A percentile compares a stretch with the other conserved stretches of the same genome.
Conservation (phyloP, 2,113 vertebrate species). For the Lepus europaeus region DNA sequence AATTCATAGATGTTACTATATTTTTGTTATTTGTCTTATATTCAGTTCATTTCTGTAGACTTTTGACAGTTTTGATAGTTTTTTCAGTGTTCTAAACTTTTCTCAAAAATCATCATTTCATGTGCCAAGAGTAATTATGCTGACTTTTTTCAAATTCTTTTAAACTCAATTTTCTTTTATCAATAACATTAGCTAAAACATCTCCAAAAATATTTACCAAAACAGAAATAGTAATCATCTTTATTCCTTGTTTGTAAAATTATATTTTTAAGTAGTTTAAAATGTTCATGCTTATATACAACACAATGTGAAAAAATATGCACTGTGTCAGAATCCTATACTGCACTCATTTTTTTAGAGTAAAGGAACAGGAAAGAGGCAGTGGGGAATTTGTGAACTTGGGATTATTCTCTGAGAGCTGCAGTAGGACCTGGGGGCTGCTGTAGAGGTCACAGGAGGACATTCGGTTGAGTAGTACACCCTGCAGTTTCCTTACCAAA, state of each 20-base stretch:
- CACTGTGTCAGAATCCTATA: not conserved
- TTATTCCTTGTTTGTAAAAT: not conserved
- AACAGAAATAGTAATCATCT: not conserved
- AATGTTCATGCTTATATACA: not conserved
- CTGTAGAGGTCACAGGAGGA: too few relatives aligned
- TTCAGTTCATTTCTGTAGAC: not conserved
- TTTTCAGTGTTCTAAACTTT: not conserved
- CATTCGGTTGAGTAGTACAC: not conserved
- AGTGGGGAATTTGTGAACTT: not conserved
- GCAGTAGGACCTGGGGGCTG: not conserved
- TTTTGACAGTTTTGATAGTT: not conserved
- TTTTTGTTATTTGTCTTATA: not conserved
- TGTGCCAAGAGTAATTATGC: not conserved
- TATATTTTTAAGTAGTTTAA: not conserved
- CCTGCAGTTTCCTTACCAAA: not conserved
- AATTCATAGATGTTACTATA: not conserved
- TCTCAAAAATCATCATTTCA: not conserved
- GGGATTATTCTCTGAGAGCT: not conserved
- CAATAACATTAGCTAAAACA: not conserved
- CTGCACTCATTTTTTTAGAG: not conserved
- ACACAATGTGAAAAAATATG: not conserved
- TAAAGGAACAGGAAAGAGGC: not conserved
- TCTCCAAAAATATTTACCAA: constrained; percentile 2
- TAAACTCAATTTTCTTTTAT: not conserved
- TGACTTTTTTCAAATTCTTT: not conserved